Percentiles rank a stretch among this genome's conserved stretches.
These are phyloP conservation scores for Latheticus oryzae DNA, from an alignment of 2,888 invertebrate genomes.

Conservation along the genomic window DNA sequence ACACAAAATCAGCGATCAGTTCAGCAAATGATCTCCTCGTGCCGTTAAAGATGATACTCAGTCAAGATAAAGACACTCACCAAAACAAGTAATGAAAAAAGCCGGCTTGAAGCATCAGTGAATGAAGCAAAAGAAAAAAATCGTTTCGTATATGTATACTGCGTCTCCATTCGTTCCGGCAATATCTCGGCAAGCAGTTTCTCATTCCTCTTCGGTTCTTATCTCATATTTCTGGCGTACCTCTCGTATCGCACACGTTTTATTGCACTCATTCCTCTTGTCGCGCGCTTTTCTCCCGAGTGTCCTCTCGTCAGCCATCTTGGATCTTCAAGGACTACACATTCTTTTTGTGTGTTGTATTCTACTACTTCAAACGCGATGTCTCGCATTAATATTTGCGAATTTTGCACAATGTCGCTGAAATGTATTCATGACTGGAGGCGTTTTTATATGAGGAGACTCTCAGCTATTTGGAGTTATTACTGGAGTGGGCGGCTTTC, in stretches of 20 bases:
- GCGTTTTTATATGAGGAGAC: conserved; percentile 41
- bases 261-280: conserved; percentile 59
- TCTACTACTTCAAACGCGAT: conserved; percentile 43
- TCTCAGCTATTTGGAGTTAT: conserved; percentile 40
- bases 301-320: conserved; percentile 58
- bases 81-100: conserved; percentile 50
- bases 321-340: conserved; percentile 52
- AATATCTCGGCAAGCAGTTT: conserved; percentile 53
- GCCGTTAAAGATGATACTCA: conserved; percentile 44
- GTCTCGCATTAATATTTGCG: conserved; percentile 47
- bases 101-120: conserved; percentile 31
- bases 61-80: conserved; percentile 48
- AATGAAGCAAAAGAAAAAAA: conserved; percentile 20
- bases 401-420: conserved; percentile 45
- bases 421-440: conserved; percentile 45
- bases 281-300: conserved; percentile 52
- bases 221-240: conserved; percentile 60
- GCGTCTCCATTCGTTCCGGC: conserved; percentile 37
- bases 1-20: conserved; percentile 35
- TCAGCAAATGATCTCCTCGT: conserved; percentile 44
- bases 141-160: conserved; percentile 30
- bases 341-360: conserved; percentile 43
- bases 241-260: conserved; percentile 61
- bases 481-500: conserved; percentile 38
- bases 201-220: conserved; percentile 54